Conservation (phyloP, 2,113 vertebrate genomes). For the Spea multiplicata region DNA sequence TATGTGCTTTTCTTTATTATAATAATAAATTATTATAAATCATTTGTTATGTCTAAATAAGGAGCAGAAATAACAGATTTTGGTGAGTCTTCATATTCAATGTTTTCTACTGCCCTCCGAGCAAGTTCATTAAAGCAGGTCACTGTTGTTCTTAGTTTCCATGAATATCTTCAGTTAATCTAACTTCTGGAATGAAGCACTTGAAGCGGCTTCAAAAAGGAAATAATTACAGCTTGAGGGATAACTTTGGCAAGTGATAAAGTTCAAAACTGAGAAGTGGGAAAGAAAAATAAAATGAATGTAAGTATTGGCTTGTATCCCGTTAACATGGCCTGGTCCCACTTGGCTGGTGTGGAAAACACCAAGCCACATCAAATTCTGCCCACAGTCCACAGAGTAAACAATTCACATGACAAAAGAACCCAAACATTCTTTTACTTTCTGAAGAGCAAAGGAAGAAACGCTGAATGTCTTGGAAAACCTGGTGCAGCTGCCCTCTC, state of each 20-base stretch:
- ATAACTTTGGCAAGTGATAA: slow-evolving; percentile 16
- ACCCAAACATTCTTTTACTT: slow-evolving; percentile 26
- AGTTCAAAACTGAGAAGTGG: slow-evolving; percentile 22
- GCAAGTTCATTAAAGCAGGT: background rate
- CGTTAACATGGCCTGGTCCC: background rate
- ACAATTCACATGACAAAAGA: slow-evolving; percentile 32
- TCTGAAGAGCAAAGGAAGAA: slow-evolving; percentile 23
- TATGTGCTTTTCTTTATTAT: too few relatives aligned
- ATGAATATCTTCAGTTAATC: background rate
- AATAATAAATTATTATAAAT: too few relatives aligned
- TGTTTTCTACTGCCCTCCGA: background rate
- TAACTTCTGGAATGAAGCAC: background rate
- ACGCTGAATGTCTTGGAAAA: slow-evolving; percentile 64
- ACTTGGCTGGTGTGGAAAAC: slow-evolving; percentile 24
- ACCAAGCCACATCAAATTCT: slow-evolving; percentile 35
- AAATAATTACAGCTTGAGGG: slow-evolving; percentile 3
- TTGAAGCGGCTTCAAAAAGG: background rate
- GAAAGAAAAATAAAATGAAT: slow-evolving; percentile 2
- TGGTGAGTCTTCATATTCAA: too few relatives aligned
- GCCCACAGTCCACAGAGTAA: slow-evolving; percentile 23
- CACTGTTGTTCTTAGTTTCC: background rate
- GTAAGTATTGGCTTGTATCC: slow-evolving; percentile 12
- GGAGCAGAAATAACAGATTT: too few relatives aligned
- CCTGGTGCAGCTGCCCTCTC: slow-evolving; percentile 79
- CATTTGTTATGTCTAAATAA: too few relatives aligned